Evolutionary conservation across 2,113 vertebrate species (phyloP).

Genomic region (Tilapia sparmanii): DNA sequence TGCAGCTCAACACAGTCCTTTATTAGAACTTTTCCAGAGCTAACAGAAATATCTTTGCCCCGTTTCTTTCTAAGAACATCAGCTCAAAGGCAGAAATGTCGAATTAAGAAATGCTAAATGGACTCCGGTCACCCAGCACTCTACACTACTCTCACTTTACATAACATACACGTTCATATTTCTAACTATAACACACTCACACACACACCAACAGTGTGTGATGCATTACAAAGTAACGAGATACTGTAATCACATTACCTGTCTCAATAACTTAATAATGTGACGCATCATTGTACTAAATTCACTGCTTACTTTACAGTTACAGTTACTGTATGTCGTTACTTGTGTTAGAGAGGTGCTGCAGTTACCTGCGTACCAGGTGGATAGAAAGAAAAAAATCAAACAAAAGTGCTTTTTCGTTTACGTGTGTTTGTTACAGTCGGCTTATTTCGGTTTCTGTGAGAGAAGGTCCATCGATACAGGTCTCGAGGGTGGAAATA

Average conservation of each 20-base stretch:
- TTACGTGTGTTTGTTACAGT: background rate
- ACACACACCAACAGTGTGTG: background rate
- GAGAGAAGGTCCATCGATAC: background rate
- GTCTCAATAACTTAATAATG: background rate
- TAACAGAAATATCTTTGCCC: background rate
- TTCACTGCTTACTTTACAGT: background rate
- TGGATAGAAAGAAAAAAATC: background rate
- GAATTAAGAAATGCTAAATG: background rate
- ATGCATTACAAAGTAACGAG: background rate
- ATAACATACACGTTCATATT: background rate
- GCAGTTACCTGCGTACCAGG: background rate
- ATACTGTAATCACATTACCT: background rate
- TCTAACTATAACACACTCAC: background rate
- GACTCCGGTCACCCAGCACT: background rate
- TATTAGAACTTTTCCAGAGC: background rate
- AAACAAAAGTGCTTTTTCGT: background rate
- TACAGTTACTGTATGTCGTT: background rate
- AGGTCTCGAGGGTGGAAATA: background rate
- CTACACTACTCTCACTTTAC: background rate
- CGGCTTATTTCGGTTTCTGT: background rate
- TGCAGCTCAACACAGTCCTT: background rate
- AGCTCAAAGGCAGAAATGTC: background rate
- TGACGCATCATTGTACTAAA: rapidly evolving
- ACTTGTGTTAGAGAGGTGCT: background rate
- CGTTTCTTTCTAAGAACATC: background rate